A percentile compares a stretch with the other conserved stretches of the same genome.
These are phyloP conservation scores for Iphiclides podalirius DNA, from an alignment of 2,888 invertebrate species.

Conservation along the genomic window DNA sequence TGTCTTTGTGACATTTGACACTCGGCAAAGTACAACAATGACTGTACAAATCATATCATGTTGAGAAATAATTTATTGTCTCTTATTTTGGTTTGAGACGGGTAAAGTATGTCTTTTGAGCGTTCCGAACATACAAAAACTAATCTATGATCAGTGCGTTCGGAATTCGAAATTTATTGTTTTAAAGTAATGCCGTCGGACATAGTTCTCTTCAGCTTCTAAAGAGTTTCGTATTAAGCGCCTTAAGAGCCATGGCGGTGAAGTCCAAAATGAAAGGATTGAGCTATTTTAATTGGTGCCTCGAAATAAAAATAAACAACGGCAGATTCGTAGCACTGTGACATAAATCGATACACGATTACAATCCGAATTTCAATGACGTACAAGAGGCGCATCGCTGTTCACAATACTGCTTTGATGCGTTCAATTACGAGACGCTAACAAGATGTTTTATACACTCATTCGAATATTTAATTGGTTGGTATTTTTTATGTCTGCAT, in stretches of 20 bases:
- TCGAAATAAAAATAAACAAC: conserved; percentile 16
- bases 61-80: not conserved
- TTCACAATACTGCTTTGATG: conserved; percentile 36
- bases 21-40: not conserved
- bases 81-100: not conserved
- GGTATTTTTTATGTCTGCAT: conserved; percentile 14
- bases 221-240: not conserved
- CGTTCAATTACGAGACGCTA: conserved; percentile 48
- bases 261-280: conserved; percentile 8
- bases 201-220: not conserved
- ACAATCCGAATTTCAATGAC: conserved; percentile 29
- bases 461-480: conserved; percentile 32
- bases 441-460: conserved; percentile 43
- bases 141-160: not conserved
- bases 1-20: conserved; percentile 3
- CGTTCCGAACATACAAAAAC: conserved; percentile 14
- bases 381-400: conserved; percentile 28
- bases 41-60: not conserved
- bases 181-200: conserved; percentile 7
- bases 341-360: conserved; percentile 25
- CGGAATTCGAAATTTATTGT: conserved; percentile 19
- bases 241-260: not conserved
- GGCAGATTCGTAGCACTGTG: conserved; percentile 5
- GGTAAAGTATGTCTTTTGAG: not conserved
- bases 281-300: conserved; percentile 20